These are phyloP conservation scores for Vannuccia rotundouncinata DNA, from an alignment of 2,888 invertebrate species.

Conservation along the genomic window DNA sequence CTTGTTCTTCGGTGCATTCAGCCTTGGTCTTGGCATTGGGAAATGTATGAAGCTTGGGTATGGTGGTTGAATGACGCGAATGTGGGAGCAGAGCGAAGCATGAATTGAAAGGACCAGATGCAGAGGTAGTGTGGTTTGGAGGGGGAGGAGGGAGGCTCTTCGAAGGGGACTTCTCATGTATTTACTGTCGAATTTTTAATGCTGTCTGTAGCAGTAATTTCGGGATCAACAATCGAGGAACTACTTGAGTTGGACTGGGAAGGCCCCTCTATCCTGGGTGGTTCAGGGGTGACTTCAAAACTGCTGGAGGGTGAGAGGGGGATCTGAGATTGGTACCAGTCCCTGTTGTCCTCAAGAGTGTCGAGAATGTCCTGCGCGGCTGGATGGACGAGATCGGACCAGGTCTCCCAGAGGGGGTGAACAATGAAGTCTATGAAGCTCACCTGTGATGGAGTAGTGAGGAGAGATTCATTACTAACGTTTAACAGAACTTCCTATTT, in stretches of 20 bases:
- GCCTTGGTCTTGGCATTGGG: too few relatives aligned
- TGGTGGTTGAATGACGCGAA: too few relatives aligned
- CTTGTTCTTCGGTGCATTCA: too few relatives aligned
- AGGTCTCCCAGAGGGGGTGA: constrained; percentile 98
- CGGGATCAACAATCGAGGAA: neutral
- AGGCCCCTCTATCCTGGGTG: neutral
- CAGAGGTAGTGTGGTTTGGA: too few relatives aligned
- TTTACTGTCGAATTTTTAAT: neutral
- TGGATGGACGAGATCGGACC: constrained; percentile 97
- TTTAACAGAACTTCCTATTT: too few relatives aligned
- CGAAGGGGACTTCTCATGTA: too few relatives aligned
- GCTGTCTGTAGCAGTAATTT: neutral
- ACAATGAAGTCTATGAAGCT: constrained; percentile 99
- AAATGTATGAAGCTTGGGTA: too few relatives aligned
- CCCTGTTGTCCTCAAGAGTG: constrained; percentile 92
- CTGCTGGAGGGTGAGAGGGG: constrained; percentile 11
- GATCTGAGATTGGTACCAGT: constrained; percentile 73
- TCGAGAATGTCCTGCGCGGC: constrained; percentile 96
- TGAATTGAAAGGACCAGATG: too few relatives aligned
- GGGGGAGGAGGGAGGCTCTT: too few relatives aligned
- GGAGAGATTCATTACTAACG: too few relatives aligned
- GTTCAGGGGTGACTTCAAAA: neutral
- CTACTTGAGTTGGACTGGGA: neutral
- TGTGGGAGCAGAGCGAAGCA: too few relatives aligned
- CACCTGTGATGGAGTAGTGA: too few relatives aligned